Evolutionary conservation across 2,797 vertebrate genomes (phyloP).

Genomic region (Squalus acanthias): DNA sequence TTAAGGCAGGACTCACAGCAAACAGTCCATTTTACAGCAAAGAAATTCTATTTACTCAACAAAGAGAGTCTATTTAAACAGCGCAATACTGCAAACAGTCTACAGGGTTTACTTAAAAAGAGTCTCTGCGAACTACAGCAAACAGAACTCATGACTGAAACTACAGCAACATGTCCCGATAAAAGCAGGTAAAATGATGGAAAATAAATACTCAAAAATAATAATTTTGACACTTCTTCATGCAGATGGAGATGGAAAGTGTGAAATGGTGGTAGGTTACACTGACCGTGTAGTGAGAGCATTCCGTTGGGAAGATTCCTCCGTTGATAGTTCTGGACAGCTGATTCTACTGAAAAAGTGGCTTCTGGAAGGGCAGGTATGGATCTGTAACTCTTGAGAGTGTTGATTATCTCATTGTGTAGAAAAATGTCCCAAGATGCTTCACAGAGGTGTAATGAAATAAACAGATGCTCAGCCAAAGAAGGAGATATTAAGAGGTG

Average conservation of each 20-base stretch:
- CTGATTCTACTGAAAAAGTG: conserved; percentile 91
- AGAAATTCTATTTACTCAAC: no score
- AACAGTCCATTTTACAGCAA: no score
- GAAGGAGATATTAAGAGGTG: not conserved
- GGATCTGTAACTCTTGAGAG: not conserved
- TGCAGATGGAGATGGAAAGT: conserved; percentile 84
- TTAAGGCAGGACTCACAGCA: no score
- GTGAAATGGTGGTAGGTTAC: conserved; percentile 89
- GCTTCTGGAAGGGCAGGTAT: conserved; percentile 93
- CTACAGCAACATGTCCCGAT: no score
- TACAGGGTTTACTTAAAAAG: no score
- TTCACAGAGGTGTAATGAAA: not conserved
- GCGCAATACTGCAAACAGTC: no score
- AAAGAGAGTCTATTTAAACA: no score
- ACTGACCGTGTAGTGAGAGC: conserved; percentile 93
- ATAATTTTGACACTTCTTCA: not conserved
- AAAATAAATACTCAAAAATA: not conserved
- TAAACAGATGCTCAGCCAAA: not conserved
- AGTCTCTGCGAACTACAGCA: no score
- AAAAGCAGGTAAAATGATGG: no score
- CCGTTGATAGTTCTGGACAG: conserved; percentile 68
- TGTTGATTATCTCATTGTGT: not conserved
- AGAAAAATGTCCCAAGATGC: not conserved
- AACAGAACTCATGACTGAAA: no score
- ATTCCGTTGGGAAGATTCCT: conserved; percentile 86